phyloP scores from a whole-genome alignment of 23 tunicate species.

The Ascidia mentula region DNA sequence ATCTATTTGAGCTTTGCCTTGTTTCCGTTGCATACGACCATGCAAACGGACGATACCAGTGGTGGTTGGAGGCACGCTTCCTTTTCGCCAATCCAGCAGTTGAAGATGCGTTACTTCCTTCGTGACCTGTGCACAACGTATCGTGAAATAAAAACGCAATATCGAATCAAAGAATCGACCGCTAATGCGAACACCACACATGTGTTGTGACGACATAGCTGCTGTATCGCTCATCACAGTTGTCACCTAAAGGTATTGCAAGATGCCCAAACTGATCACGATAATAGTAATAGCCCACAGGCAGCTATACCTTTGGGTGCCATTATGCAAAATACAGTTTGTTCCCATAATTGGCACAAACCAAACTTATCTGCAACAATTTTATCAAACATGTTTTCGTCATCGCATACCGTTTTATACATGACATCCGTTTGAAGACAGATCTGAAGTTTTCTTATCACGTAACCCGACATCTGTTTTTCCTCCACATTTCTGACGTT shows the following conservation, averaged over 20 bases:
- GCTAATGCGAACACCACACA: too few species aligned
- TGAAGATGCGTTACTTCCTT: conserved; percentile 19
- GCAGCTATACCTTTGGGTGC: too few species aligned
- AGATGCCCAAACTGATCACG: too few species aligned
- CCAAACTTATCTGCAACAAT: too few species aligned
- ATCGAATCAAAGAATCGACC: too few species aligned
- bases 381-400: too few species aligned
- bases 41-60: conserved; percentile 13
- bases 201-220: too few species aligned
- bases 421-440: not conserved
- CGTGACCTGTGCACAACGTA: conserved; percentile 13
- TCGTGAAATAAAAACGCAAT: too few species aligned
- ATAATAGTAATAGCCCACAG: too few species aligned
- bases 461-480: not conserved
- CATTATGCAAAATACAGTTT: not conserved
- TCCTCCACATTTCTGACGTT: not conserved
- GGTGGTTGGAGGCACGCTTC: conserved; percentile 30
- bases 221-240: too few species aligned
- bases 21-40: not conserved
- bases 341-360: not conserved
- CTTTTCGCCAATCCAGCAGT: conserved; percentile 35
- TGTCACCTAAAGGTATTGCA: too few species aligned
- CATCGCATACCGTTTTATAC: not conserved
- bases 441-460: not conserved
- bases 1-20: not conserved